Evolutionary conservation across 2,888 invertebrate species (phyloP).

Genomic region (Hipparchia semele): DNA sequence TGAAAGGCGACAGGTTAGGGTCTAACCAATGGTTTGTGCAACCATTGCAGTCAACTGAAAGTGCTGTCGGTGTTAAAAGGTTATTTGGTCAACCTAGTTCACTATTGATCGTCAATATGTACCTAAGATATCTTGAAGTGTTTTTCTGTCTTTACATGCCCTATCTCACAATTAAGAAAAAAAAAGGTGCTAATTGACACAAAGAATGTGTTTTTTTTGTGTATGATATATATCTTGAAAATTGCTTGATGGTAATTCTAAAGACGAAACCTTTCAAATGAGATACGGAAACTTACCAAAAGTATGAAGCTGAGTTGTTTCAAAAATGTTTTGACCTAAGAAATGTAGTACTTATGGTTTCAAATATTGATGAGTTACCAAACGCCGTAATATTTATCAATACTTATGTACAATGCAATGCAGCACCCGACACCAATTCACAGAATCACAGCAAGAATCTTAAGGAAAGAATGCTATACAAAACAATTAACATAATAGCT

Average conservation of each 20-base stretch:
- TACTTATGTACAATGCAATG: neutral
- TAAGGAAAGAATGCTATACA: neutral
- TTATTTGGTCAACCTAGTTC: conserved; percentile 37
- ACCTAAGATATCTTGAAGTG: neutral
- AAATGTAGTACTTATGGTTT: no score
- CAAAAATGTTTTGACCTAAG: no score
- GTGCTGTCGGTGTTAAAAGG: conserved; percentile 38
- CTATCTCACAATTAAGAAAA: neutral
- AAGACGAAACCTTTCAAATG: neutral
- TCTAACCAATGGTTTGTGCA: conserved; percentile 37
- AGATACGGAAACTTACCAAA: no score
- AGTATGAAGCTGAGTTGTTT: no score
- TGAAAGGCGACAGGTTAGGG: conserved; percentile 52
- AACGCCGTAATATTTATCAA: neutral
- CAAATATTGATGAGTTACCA: no score
- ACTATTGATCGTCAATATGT: conserved; percentile 11
- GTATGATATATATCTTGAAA: neutral
- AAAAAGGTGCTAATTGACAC: neutral
- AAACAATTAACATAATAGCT: neutral
- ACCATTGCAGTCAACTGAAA: conserved; percentile 35
- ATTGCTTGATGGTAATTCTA: neutral
- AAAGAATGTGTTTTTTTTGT: neutral
- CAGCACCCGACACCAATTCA: neutral
- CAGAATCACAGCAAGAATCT: neutral
- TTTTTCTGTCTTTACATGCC: neutral